Conservation (phyloP, 2,888 invertebrate genomes). For the Agriotes lineatus region DNA sequence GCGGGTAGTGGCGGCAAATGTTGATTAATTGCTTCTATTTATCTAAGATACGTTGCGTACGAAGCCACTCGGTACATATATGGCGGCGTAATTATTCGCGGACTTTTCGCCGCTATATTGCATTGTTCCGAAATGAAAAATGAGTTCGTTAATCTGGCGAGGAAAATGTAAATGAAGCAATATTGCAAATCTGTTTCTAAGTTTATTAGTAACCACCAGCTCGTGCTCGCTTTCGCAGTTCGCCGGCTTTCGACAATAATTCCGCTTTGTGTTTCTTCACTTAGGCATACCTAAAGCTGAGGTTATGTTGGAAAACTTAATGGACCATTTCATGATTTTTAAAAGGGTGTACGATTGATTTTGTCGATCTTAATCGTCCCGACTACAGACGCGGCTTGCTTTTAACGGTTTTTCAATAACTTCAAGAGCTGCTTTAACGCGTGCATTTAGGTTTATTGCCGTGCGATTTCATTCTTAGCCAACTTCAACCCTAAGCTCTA, state of each 20-base stretch:
- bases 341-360: conserved; percentile 30
- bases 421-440: neutral
- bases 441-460: neutral
- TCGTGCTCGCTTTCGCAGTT: conserved; percentile 31
- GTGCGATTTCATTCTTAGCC: too few relatives aligned
- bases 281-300: conserved; percentile 24
- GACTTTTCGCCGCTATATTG: conserved; percentile 29
- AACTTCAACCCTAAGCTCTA: too few relatives aligned
- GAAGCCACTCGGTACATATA: conserved; percentile 15
- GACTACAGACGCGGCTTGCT: too few relatives aligned
- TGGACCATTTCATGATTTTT: conserved; percentile 35
- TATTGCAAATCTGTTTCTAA: conserved; percentile 44
- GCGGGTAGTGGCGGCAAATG: conserved; percentile 12
- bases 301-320: conserved; percentile 32
- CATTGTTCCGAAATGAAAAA: conserved; percentile 42
- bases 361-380: conserved; percentile 10
- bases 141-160: conserved; percentile 39
- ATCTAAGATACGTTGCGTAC: conserved; percentile 14
- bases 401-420: neutral
- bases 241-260: conserved; percentile 32
- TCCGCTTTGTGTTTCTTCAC: conserved; percentile 31
- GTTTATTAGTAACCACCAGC: conserved; percentile 39
- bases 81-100: conserved; percentile 27
- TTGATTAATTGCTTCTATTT: conserved; percentile 34
- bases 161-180: conserved; percentile 45